These are phyloP conservation scores for Avahi laniger DNA, from an alignment of 2,797 vertebrate genomes.

Conservation along the genomic window DNA sequence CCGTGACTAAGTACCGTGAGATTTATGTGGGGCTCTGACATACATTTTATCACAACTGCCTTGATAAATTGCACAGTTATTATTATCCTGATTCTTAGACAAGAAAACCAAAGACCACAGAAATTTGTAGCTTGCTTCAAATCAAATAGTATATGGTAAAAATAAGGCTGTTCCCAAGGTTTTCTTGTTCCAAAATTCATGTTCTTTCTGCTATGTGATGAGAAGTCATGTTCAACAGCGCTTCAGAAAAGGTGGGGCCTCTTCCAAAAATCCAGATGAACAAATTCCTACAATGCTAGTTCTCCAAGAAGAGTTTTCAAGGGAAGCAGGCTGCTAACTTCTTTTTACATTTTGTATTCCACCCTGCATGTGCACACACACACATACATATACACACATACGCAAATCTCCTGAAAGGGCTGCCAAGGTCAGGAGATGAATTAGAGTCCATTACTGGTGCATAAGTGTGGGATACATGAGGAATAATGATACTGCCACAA, in stretches of 20 bases:
- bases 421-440: background rate
- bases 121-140: background rate
- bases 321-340: background rate
- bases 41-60: background rate
- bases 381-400: background rate
- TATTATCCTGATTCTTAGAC: background rate
- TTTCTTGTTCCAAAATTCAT: background rate
- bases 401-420: background rate
- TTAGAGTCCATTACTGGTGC: background rate
- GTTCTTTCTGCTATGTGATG: background rate
- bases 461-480: too few species aligned
- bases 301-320: background rate
- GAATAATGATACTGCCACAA: background rate
- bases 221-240: background rate
- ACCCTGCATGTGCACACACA: fast-evolving
- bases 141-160: background rate
- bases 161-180: background rate
- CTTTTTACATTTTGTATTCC: background rate
- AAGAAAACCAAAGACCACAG: conserved; percentile 35
- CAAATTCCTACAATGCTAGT: background rate
- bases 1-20: background rate
- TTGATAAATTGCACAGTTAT: background rate
- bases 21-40: background rate
- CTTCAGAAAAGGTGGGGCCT: background rate
- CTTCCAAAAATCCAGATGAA: background rate